These are phyloP conservation scores for Eptesicus fuscus DNA, from an alignment of 2,113 vertebrate genomes.

Conservation along the genomic window DNA sequence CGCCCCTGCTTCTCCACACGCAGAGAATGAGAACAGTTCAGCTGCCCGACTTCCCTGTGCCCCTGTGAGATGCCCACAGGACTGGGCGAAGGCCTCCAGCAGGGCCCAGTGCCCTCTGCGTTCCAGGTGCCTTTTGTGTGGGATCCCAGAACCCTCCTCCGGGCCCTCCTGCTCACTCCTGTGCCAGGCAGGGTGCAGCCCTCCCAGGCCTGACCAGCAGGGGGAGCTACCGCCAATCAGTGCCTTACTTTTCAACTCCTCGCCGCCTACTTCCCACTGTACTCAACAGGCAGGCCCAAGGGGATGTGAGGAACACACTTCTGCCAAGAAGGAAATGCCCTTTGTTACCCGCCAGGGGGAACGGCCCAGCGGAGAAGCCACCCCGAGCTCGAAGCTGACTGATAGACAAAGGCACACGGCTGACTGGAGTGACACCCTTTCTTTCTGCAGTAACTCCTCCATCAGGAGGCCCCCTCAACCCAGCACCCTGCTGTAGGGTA, in stretches of 20 bases:
- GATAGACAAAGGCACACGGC: no score
- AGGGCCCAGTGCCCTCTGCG: not conserved
- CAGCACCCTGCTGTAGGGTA: not conserved
- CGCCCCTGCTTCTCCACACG: not conserved
- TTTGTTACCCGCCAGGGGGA: not conserved
- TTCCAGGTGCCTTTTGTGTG: no score
- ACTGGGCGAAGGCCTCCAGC: not conserved
- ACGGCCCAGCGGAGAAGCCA: not conserved
- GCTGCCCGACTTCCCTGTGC: not conserved
- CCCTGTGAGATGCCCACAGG: not conserved
- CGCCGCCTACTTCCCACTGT: not conserved
- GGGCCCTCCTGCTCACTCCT: not conserved
- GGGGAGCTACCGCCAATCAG: fast-evolving
- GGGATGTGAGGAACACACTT: no score
- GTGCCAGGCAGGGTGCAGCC: not conserved
- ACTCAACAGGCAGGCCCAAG: not conserved
- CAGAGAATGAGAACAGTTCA: no score
- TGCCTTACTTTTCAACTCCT: not conserved
- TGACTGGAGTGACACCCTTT: fast-evolving
- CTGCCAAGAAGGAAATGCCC: not conserved
- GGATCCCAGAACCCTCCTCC: not conserved
- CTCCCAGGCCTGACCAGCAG: not conserved
- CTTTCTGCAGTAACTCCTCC: not conserved
- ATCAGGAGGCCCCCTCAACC: not conserved
- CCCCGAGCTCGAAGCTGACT: fast-evolving